Evolutionary conservation across 2,888 invertebrate species (phyloP), one percentile per base, ranked within the genome.

Genomic region (Entomobrya multifasciata): DNA sequence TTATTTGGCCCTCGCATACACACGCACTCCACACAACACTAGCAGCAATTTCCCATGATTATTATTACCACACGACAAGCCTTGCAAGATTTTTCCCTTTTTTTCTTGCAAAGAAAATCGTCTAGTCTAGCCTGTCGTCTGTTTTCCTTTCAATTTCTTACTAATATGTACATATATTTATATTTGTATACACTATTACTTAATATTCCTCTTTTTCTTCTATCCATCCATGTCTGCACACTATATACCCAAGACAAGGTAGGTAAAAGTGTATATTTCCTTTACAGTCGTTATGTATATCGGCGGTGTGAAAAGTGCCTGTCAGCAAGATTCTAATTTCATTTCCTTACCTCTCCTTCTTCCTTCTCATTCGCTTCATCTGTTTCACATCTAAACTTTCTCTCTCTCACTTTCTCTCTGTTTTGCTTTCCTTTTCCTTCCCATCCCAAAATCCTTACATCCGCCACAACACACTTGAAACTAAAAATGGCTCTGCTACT

Each of bases 291-390:
- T 36, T 8, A 6, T 36, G 5, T 36, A 36, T 65, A 30, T 65
- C 11, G 17, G 41, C 41, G 47, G 81, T 83, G 83, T 83, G 83
- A 83, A 65, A 83, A 76, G 76, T 83, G 83, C 27, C 76, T 83
- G 83, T 76, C 76, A 83, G 83, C 83, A 83, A 76, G 83, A 76
- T 83, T 83, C 60, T 83, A 83, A 83, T 83, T 83, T 83, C 83
- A 83, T 83, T 83, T 83, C 83, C 83, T 76, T 36, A 6, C 36
- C n/a, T n/a, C n/a, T n/a, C 52, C 83, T 62, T 83, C 70, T 47
- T 70, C n/a, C 44, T 70, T 57, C 44, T 81, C 60, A 60, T 57
- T 77, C 77, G 44, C 57, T 77, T 77, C 78, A 79, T 79, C 78
- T 79, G 78, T 25, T 77, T 25, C 77, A 15, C 78, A 79, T 65